Percentiles rank a stretch among this genome's conserved stretches.
phyloP scores from a whole-genome alignment of 1,140 invertebrate genomes.

The Lepeophtheirus salmonis region DNA sequence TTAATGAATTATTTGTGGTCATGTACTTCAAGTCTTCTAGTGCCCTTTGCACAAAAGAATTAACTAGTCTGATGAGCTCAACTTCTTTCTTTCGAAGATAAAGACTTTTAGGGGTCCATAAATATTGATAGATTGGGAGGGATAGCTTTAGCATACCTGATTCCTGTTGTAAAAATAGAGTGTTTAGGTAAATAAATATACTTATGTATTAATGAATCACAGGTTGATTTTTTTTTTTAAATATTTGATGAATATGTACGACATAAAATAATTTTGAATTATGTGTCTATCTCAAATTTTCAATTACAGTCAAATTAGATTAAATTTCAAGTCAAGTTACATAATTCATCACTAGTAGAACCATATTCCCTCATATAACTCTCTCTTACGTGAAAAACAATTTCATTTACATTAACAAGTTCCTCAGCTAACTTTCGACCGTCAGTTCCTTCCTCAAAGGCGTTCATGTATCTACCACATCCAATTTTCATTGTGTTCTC shows the following conservation, averaged over 20 bases:
- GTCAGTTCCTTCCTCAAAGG: background rate
- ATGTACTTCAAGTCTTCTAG: background rate
- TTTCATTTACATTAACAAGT: slow-evolving; percentile 5
- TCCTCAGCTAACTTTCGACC: background rate
- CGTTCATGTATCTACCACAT: slow-evolving; percentile 6
- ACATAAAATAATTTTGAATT: too few relatives aligned
- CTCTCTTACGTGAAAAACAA: slow-evolving; percentile 25
- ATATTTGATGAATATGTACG: too few relatives aligned
- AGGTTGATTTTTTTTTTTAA: too few relatives aligned
- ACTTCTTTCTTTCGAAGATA: background rate
- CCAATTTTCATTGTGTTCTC: slow-evolving; percentile 25
- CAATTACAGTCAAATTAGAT: too few relatives aligned
- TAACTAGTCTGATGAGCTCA: background rate
- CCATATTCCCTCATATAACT: too few relatives aligned
- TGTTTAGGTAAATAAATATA: too few relatives aligned
- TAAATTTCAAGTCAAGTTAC: too few relatives aligned
- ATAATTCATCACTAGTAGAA: too few relatives aligned
- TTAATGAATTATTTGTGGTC: background rate
- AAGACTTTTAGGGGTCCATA: background rate
- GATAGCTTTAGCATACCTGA: slow-evolving; percentile 26
- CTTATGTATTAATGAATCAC: too few relatives aligned
- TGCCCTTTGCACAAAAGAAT: background rate
- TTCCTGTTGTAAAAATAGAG: too few relatives aligned
- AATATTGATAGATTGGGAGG: slow-evolving; percentile 23
- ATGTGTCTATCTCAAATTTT: too few relatives aligned